Percentiles rank a stretch among this genome's conserved stretches.
phyloP scores from a whole-genome alignment of 1,140 invertebrate genomes.

The Pantala flavescens region DNA sequence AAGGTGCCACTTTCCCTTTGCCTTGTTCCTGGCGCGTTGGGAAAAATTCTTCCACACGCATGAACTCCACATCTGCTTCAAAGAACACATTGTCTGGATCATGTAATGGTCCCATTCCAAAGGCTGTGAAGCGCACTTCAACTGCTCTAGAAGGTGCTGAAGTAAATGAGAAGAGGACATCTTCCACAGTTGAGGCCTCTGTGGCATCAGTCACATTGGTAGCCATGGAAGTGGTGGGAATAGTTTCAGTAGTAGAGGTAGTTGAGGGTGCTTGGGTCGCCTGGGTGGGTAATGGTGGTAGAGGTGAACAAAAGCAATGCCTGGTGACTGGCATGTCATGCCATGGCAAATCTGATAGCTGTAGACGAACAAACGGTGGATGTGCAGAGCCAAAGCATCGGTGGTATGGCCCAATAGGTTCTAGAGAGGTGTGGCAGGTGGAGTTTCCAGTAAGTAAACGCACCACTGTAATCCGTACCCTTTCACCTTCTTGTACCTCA shows the following conservation, averaged over 20 bases:
- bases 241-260: not conserved
- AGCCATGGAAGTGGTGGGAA: not conserved
- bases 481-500: slow-evolving; percentile 65
- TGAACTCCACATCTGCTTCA: not conserved
- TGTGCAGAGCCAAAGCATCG: not conserved
- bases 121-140: not conserved
- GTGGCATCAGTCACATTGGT: not conserved
- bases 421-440: not conserved
- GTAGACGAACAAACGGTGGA: not conserved
- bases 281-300: not conserved
- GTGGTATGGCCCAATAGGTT: not conserved
- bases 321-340: not conserved
- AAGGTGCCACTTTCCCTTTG: not conserved
- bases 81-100: not conserved
- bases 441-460: slow-evolving; percentile 45
- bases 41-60: not conserved
- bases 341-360: not conserved
- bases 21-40: not conserved
- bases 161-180: not conserved
- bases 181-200: not conserved
- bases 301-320: not conserved
- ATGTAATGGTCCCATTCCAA: not conserved
- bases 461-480: slow-evolving; percentile 55
- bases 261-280: not conserved
- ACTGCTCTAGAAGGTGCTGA: not conserved